Evolutionary conservation across 53 echinoderm and acorn worm species (phyloP).

Genomic region (Stichopus horrens): DNA sequence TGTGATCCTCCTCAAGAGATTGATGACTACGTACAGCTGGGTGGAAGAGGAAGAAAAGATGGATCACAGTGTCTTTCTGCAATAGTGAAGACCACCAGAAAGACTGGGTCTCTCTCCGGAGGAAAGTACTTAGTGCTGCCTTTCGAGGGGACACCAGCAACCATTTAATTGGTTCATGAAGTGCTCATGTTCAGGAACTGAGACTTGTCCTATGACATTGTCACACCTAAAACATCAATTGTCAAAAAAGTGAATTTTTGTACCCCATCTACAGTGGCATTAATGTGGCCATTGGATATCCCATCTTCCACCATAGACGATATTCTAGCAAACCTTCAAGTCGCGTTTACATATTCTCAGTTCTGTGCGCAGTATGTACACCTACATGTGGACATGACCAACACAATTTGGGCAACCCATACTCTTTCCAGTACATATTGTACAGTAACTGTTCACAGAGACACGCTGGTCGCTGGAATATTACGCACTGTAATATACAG

Average conservation of each 20-base stretch:
- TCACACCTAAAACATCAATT: not conserved
- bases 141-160: not conserved
- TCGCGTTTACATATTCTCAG: not conserved
- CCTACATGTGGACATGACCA: not conserved
- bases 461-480: no score
- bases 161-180: not conserved
- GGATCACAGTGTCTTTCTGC: constrained; percentile 30
- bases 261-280: not conserved
- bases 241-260: not conserved
- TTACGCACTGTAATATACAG: no score
- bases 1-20: constrained; percentile 46
- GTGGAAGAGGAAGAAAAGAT: constrained; percentile 50
- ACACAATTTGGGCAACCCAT: not conserved
- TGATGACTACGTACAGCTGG: no score
- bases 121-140: constrained; percentile 5
- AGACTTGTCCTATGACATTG: not conserved
- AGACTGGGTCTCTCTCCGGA: not conserved
- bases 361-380: not conserved
- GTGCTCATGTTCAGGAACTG: not conserved
- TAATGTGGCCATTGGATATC: not conserved
- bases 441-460: no score
- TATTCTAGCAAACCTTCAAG: not conserved
- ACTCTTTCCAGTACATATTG: no score
- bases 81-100: constrained; percentile 40
- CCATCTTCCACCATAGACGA: not conserved